phyloP scores from a whole-genome alignment of 2,888 invertebrate genomes.

The Falcaria lacertinaria region DNA sequence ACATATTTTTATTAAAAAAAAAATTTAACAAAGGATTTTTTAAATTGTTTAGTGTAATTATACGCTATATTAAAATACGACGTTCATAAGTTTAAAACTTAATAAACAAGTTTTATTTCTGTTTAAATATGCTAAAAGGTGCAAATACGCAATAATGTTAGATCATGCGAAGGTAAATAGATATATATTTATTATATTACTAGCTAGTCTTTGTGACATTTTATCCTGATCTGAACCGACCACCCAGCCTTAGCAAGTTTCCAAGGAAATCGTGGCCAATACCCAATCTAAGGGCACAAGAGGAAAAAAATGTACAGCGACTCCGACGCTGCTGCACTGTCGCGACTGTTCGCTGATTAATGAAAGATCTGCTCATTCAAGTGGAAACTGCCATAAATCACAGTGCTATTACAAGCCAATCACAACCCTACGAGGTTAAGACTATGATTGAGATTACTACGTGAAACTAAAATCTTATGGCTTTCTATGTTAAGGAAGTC shows the following conservation, averaged over 20 bases:
- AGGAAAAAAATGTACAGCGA: constrained; percentile 74
- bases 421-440: neutral
- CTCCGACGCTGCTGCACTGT: constrained; percentile 71
- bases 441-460: constrained; percentile 16
- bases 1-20: too few species aligned
- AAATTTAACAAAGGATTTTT: too few species aligned
- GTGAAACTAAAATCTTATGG: constrained; percentile 11
- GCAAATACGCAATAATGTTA: too few species aligned
- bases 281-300: constrained; percentile 75
- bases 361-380: constrained; percentile 68
- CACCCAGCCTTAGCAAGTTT: constrained; percentile 67
- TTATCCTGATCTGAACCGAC: constrained; percentile 41
- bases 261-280: constrained; percentile 76
- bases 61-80: too few species aligned
- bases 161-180: too few species aligned
- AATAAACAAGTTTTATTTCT: too few species aligned
- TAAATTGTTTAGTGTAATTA: too few species aligned
- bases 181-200: too few species aligned
- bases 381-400: constrained; percentile 47
- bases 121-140: too few species aligned
- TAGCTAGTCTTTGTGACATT: neutral
- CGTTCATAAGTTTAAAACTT: too few species aligned
- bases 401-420: constrained; percentile 6
- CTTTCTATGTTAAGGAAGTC: constrained; percentile 20
- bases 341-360: constrained; percentile 77